Conservation (phyloP, 2,888 invertebrate genomes). For the Parnassius mnemosyne region DNA sequence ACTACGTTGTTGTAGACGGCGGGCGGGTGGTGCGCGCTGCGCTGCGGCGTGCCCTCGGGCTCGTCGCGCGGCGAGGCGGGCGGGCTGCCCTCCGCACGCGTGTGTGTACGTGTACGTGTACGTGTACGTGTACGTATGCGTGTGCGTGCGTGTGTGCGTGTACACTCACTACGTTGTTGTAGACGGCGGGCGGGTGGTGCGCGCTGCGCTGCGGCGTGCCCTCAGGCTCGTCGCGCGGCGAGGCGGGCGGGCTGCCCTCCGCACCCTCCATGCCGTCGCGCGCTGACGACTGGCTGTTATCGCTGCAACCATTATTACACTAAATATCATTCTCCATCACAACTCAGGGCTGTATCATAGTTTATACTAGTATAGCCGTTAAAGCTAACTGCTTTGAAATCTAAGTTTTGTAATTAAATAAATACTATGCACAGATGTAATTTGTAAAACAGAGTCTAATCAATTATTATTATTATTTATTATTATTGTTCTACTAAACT, state of each 20-base stretch:
- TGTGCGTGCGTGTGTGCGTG: not conserved
- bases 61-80: constrained; percentile 33
- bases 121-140: too few species aligned
- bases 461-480: too few species aligned
- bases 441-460: too few species aligned
- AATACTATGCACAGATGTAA: too few species aligned
- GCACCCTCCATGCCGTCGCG: constrained; percentile 41
- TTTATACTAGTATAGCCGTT: too few species aligned
- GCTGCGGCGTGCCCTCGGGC: constrained; percentile 30
- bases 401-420: too few species aligned
- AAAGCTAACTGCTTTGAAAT: too few species aligned
- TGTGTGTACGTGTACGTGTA: too few species aligned
- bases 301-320: constrained; percentile 45
- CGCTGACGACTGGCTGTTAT: constrained; percentile 68
- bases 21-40: constrained; percentile 32
- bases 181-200: constrained; percentile 30
- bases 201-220: constrained; percentile 35
- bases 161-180: constrained; percentile 36
- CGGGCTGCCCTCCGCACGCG: constrained; percentile 14
- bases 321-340: too few species aligned
- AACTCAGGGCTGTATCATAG: too few species aligned
- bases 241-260: constrained; percentile 43
- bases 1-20: constrained; percentile 40
- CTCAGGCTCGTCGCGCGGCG: constrained; percentile 40
- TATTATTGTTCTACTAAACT: too few species aligned